Percentiles rank a stretch among this genome's conserved stretches.
These are phyloP conservation scores for Potorous gilbertii DNA, from an alignment of 2,797 vertebrate species.

Conservation along the genomic window DNA sequence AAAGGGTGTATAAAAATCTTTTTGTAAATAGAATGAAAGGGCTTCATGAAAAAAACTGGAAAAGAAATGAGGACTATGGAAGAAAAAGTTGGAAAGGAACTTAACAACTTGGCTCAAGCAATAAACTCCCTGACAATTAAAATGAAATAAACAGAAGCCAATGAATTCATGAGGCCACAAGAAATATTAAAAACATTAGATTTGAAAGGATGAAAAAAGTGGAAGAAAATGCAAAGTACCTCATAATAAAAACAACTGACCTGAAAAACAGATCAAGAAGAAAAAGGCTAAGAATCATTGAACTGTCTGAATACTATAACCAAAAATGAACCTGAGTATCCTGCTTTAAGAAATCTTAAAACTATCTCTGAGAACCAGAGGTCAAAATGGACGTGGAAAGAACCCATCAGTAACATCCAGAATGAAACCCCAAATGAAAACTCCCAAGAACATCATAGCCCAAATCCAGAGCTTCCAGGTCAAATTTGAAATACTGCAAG, in stretches of 20 bases:
- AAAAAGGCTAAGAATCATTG: neutral
- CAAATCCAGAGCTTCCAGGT: neutral
- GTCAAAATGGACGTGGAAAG: neutral
- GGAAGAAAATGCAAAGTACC: neutral
- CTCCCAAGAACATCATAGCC: neutral
- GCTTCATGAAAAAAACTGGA: no score
- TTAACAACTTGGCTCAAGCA: no score
- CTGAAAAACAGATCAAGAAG: neutral
- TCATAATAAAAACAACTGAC: neutral
- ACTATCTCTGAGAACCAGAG: neutral
- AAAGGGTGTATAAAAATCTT: no score
- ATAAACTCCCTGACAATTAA: no score
- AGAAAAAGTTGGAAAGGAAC: no score
- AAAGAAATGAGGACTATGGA: no score
- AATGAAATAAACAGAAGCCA: neutral
- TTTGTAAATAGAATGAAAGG: no score
- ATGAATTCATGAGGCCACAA: neutral
- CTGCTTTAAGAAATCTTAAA: neutral
- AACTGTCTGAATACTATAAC: neutral
- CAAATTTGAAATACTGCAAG: neutral
- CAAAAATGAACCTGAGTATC: neutral
- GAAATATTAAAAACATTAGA: neutral
- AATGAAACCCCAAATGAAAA: neutral
- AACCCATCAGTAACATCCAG: neutral
- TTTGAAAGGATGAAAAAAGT: neutral